Percentiles rank a stretch among this genome's conserved stretches.
Conservation (phyloP, 1,140 invertebrate species). For the Sitophilus oryzae region DNA sequence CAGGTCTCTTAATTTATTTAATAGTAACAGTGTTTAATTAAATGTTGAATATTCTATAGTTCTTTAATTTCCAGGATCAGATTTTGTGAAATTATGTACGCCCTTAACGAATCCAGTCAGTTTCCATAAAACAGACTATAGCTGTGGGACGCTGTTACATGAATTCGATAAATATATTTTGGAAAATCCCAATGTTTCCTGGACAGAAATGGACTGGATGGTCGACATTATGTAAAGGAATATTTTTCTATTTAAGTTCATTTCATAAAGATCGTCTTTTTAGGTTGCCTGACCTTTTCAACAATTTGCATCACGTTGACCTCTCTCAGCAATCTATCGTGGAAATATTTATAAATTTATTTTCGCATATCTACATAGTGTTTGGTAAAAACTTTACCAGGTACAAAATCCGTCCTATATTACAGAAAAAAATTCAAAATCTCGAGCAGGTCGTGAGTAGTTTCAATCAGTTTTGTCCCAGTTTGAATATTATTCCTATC, state of each 20-base stretch:
- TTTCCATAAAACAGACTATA: slow-evolving; percentile 48
- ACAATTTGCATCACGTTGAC: slow-evolving; percentile 41
- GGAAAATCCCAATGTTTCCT: slow-evolving; percentile 43
- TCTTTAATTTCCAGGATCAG: slow-evolving; percentile 41
- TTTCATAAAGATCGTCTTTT: no score
- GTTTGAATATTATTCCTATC: slow-evolving; percentile 51
- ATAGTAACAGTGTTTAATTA: no score
- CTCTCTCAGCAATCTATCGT: slow-evolving; percentile 39
- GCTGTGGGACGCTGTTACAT: slow-evolving; percentile 48
- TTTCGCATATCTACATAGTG: slow-evolving; percentile 46
- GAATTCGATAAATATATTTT: slow-evolving; percentile 49
- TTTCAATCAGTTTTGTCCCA: slow-evolving; percentile 43
- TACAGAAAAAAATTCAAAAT: slow-evolving; percentile 47
- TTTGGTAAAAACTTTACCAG: slow-evolving; percentile 49
- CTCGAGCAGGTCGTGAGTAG: slow-evolving; percentile 42
- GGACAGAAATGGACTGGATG: slow-evolving; percentile 53
- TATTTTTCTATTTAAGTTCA: no score
- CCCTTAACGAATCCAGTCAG: slow-evolving; percentile 49
- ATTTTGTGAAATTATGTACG: slow-evolving; percentile 45
- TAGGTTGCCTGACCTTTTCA: slow-evolving; percentile 45
- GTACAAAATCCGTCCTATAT: slow-evolving; percentile 48
- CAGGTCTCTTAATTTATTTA: no score
- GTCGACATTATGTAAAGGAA: slow-evolving; percentile 48
- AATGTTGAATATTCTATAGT: no score
- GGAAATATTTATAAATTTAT: slow-evolving; percentile 45